These are phyloP conservation scores for Gonocerus acuteangulatus DNA, from an alignment of 2,888 invertebrate genomes.

Conservation along the genomic window DNA sequence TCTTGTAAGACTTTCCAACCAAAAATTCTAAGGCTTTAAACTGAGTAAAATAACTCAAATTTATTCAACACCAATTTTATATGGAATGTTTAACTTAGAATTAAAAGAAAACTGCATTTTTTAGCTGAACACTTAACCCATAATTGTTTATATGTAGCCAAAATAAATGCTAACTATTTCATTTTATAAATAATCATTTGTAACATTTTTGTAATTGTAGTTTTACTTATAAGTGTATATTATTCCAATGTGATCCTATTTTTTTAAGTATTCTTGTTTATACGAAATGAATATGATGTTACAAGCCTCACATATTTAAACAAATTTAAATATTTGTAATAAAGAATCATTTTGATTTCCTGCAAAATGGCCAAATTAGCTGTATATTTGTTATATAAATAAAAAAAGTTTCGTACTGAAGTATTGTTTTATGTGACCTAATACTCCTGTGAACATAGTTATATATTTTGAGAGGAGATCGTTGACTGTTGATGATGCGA, in stretches of 20 bases:
- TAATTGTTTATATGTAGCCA: conserved; percentile 4
- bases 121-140: conserved; percentile 4
- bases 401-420: neutral
- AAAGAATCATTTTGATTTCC: neutral
- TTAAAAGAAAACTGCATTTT: conserved; percentile 7
- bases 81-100: neutral
- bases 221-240: conserved; percentile 1
- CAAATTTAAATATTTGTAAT: neutral
- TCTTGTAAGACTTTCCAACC: conserved; percentile 14
- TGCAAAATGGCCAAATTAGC: conserved; percentile 18
- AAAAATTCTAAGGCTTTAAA: conserved; percentile 17
- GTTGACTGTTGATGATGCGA: too few species aligned
- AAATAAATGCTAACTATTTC: conserved; percentile 4
- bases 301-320: neutral
- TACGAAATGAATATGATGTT: conserved; percentile 1
- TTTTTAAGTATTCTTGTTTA: conserved; percentile 22
- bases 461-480: too few species aligned
- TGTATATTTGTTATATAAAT: conserved; percentile 21
- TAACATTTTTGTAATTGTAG: conserved; percentile 1
- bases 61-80: conserved; percentile 21
- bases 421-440: too few species aligned
- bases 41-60: neutral
- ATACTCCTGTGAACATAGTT: too few species aligned
- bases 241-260: conserved; percentile 19
- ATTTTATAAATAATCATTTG: conserved; percentile 3